Base-by-base conservation (phyloP, 2,113 vertebrate species). In the Pampusana beccarii region DNA sequence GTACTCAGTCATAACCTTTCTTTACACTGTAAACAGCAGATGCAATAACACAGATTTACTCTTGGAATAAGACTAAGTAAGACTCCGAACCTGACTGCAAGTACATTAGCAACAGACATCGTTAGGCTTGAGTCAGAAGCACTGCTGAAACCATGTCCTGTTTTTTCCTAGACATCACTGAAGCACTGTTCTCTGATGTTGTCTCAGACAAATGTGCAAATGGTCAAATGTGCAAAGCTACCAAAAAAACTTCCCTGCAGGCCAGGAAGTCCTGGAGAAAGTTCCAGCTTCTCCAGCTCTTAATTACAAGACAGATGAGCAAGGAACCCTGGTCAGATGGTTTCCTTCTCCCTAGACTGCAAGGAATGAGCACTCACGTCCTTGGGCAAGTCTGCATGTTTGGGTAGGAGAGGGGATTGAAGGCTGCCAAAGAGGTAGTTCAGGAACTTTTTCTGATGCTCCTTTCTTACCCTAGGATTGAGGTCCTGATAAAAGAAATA, bases 311-410 rank as follows among this genome's bases (percentile, higher is more conserved):
- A 40, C 38, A 65, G 64, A 70, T 42, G 25, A 69, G 75, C 48
- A 48, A 86, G 53, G 14, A 86, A 25, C 34, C 26, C 57, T 79
- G 18, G 24, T 40, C 38, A 50, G 38, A 48, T 50, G n/a, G n/a
- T 75, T 42, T 58, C 61, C 15, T 74, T 66, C 66, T 86, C 83
- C 28, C 42, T 64, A 28, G 61, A 40, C 5, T 91, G 36, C 57
- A 82, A 75, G 71, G 42, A 34, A 33, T 3, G 36, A 66, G 26
- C n/a, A 51, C 18, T 73, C 19, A 7, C 13, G 33, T 61, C 78
- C 33, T 53, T 38, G 33, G 0, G 0, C 36, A 62, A 79, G 53
- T 9, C 46, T 87, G 51, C 17, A 16, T 10, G 14, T 33, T 46
- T 65, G 50, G 7, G 24, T 14, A 74, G 23, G 16, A 90, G 34